phyloP scores from a whole-genome alignment of 1,140 invertebrate genomes.

The Caenorhabditis briggsae region DNA sequence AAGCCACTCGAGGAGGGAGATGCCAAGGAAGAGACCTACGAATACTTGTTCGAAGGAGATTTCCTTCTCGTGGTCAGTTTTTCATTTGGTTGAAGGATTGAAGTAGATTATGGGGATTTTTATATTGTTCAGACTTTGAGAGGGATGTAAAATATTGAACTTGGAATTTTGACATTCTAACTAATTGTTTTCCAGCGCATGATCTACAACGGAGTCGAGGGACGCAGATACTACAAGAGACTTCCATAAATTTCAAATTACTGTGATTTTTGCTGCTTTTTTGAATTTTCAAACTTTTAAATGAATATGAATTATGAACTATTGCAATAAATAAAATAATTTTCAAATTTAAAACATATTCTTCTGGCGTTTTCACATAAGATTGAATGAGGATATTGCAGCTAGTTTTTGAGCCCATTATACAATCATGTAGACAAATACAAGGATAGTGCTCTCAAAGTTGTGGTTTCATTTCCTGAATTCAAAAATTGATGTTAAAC shows the following conservation, averaged over 20 bases:
- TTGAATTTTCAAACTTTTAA: background rate
- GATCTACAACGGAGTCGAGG: conserved; percentile 63
- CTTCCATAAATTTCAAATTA: background rate
- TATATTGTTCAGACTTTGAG: too few species aligned
- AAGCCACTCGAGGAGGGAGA: conserved; percentile 62
- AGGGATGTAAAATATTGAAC: too few species aligned
- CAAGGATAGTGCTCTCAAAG: too few species aligned
- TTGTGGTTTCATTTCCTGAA: too few species aligned
- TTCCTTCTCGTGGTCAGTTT: conserved; percentile 63
- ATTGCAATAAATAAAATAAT: too few species aligned
- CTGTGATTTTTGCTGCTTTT: background rate
- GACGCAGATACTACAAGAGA: conserved; percentile 66
- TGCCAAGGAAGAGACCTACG: conserved; percentile 66
- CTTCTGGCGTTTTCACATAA: too few species aligned
- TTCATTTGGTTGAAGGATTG: background rate
- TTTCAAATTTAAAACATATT: too few species aligned
- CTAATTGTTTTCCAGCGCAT: conserved; percentile 57
- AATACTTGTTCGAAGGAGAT: conserved; percentile 66
- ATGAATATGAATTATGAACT: background rate
- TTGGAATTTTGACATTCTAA: background rate
- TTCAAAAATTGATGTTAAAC: too few species aligned
- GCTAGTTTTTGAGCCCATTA: too few species aligned
- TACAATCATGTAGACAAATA: too few species aligned
- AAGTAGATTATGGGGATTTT: background rate
- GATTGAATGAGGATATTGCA: too few species aligned